Conservation (phyloP, 64 coral and sea anemone genomes). For the Actinia equina region DNA sequence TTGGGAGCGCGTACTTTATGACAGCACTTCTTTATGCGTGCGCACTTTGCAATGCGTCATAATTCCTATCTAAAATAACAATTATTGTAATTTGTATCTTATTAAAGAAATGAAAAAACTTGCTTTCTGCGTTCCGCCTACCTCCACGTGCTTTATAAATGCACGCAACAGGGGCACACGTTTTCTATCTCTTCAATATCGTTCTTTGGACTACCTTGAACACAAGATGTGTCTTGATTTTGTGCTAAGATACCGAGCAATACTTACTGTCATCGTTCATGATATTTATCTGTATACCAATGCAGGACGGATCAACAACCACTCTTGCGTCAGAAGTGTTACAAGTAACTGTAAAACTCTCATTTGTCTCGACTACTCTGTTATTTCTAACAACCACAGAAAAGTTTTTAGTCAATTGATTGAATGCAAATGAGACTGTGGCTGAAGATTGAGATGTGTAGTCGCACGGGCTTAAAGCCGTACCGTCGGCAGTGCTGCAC, state of each 20-base stretch:
- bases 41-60: too few relatives aligned
- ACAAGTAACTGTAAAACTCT: neutral
- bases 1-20: too few relatives aligned
- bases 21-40: too few relatives aligned
- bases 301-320: neutral
- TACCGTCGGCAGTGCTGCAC: neutral
- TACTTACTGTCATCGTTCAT: conserved; percentile 4
- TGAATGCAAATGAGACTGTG: neutral
- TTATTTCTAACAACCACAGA: neutral
- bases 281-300: neutral
- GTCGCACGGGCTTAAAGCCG: neutral
- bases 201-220: too few relatives aligned
- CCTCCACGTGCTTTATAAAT: too few relatives aligned
- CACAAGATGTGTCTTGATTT: too few relatives aligned
- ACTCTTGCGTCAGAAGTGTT: neutral
- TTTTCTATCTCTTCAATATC: too few relatives aligned
- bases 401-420: neutral
- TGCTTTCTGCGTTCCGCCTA: too few relatives aligned
- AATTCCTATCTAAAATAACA: too few relatives aligned
- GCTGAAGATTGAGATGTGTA: neutral
- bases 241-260: neutral
- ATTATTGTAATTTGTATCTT: too few relatives aligned
- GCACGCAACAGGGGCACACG: too few relatives aligned
- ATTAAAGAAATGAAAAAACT: too few relatives aligned
- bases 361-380: neutral